Base-by-base conservation (phyloP, 2,797 vertebrate species). In the Gadopsis bispinosus region DNA sequence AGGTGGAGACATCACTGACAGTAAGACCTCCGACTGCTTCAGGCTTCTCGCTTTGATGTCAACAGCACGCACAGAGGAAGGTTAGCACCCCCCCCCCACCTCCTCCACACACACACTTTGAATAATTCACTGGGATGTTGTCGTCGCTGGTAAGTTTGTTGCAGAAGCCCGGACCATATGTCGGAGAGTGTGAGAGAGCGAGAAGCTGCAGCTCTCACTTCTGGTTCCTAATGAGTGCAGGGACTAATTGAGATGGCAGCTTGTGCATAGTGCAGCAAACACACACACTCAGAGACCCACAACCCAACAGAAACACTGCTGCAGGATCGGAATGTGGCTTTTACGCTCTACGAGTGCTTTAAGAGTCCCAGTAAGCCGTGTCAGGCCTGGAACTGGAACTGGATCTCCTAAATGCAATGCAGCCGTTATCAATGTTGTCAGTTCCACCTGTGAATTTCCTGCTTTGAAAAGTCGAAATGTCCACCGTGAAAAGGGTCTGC, bases 111-210 rank as follows among this genome's bases (percentile, higher is more conserved):
- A 33, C 50, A 65, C 66, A 68, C 45, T 19, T 0, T 70, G 58
- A 86, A 83, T 81, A 75, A 84, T 86, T 83, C 58, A 59, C 69
- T 17, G 35, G 35, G 50, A 73, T 69, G 72, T 73, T 78, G 71
- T 64, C 59, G n/a, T 66, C 61, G 75, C 31, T 55, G 37, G 9
- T 53, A 55, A 14, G 75, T 65, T 55, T 59, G 61, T 20, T 64
- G 39, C 87, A 59, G 77, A 54, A 69, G 20, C 62, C 14, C 17
- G 3, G 64, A 71, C 90, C 81, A 87, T 77, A 88, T 89, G 84
- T 77, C 75, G 54, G 58, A 7, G 48, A 13, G 77, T 56, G 48
- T 8, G 67, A 31, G 75, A 58, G 67, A n/a, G 43, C 41, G 12
- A 39, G 63, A 69, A 9, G 69, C 62, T 62, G 58, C 77, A 77